These are phyloP conservation scores for Saxicola maurus DNA, from an alignment of 2,797 vertebrate species.

Conservation along the genomic window DNA sequence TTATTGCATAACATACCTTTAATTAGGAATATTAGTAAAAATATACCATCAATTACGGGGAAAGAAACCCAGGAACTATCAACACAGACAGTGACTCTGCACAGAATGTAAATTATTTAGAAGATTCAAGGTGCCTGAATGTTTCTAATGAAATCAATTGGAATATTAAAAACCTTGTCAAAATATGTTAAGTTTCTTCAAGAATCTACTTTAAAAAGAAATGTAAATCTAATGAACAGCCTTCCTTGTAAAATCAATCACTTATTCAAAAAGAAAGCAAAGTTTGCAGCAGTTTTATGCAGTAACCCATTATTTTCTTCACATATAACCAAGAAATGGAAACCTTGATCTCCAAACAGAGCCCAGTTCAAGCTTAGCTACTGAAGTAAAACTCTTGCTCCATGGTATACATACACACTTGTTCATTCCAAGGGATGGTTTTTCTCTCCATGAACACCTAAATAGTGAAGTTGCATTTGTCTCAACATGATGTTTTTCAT, in stretches of 20 bases:
- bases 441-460: not conserved
- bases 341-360: not conserved
- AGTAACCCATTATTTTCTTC: not conserved
- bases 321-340: not conserved
- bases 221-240: not conserved
- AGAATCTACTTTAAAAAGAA: not conserved
- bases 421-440: not conserved
- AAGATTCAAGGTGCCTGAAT: not conserved
- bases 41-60: not conserved
- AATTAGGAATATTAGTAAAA: not conserved
- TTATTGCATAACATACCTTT: not conserved
- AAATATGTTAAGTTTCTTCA: not conserved
- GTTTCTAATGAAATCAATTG: not conserved
- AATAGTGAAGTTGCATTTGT: not conserved
- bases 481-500: not conserved
- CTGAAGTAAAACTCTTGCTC: not conserved
- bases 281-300: not conserved
- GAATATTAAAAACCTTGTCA: not conserved
- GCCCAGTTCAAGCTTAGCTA: not conserved
- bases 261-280: not conserved
- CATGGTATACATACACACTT: rapidly evolving
- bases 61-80: not conserved
- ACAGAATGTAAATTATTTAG: not conserved
- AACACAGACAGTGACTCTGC: not conserved
- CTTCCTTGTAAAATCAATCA: not conserved